Conservation (phyloP, 2,888 invertebrate species). For the Ischnura elegans region DNA sequence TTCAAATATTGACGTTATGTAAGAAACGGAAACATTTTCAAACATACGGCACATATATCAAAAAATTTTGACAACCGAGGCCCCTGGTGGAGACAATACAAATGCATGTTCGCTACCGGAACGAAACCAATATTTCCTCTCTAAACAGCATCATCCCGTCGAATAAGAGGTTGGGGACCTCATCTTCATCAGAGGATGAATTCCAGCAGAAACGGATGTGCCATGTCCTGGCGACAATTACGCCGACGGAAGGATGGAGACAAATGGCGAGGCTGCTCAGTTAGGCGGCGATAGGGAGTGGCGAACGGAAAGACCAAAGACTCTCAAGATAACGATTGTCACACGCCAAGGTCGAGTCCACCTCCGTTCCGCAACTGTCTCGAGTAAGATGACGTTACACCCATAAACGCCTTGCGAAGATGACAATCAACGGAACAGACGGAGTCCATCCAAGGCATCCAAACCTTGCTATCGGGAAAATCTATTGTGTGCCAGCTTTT, state of each 20-base stretch:
- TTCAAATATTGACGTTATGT: too few species aligned
- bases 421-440: background rate
- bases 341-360: background rate
- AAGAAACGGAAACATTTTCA: background rate
- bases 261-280: slow-evolving; percentile 4
- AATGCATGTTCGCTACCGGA: background rate
- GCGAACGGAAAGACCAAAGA: background rate
- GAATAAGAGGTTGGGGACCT: background rate
- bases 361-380: background rate
- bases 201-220: slow-evolving; percentile 12
- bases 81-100: background rate
- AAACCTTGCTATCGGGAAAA: background rate
- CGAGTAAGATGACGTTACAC: background rate
- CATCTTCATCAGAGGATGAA: background rate
- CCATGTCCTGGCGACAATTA: background rate
- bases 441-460: background rate
- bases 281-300: background rate
- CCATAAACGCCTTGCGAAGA: background rate
- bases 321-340: background rate
- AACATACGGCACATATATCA: background rate
- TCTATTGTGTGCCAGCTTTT: background rate
- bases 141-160: background rate
- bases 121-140: background rate
- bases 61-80: background rate
- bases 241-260: background rate